Evolutionary conservation across 1,140 invertebrate species (phyloP).

Genomic region (Orchesella cincta): DNA sequence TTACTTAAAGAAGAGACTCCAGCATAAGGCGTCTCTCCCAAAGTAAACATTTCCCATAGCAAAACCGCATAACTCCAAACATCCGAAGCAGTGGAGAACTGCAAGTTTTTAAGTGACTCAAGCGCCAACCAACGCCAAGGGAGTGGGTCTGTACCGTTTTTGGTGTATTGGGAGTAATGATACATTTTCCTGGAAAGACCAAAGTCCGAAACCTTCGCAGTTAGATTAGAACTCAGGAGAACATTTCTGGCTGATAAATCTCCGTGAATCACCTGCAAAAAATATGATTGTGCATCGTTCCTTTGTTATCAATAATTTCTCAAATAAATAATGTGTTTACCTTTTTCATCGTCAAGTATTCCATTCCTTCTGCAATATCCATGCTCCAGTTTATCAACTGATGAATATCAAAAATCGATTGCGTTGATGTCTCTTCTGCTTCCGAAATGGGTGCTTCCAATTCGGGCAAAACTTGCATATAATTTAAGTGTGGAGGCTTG

Average conservation of each 20-base stretch:
- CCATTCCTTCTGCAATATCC: conserved; percentile 43
- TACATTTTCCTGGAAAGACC: conserved; percentile 57
- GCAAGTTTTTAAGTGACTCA: neutral
- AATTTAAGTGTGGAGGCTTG: no score
- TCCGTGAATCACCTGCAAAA: neutral
- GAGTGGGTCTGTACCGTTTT: neutral
- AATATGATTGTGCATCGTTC: no score
- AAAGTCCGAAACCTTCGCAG: conserved; percentile 59
- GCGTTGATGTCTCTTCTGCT: neutral
- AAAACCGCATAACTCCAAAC: neutral
- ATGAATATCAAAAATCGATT: no score
- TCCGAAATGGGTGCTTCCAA: neutral
- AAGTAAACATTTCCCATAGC: neutral
- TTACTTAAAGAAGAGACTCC: neutral
- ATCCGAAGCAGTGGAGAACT: no score
- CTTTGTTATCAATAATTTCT: no score
- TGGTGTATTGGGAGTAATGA: neutral
- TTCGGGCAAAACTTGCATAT: neutral
- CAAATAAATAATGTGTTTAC: no score
- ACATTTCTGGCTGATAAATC: neutral
- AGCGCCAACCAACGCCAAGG: neutral
- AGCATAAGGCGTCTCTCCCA: neutral
- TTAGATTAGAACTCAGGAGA: neutral
- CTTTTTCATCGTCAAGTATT: conserved; percentile 38
- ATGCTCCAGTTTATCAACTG: conserved; percentile 31